phyloP scores from a whole-genome alignment of 2,888 invertebrate genomes.

The Amiota mariae region DNA sequence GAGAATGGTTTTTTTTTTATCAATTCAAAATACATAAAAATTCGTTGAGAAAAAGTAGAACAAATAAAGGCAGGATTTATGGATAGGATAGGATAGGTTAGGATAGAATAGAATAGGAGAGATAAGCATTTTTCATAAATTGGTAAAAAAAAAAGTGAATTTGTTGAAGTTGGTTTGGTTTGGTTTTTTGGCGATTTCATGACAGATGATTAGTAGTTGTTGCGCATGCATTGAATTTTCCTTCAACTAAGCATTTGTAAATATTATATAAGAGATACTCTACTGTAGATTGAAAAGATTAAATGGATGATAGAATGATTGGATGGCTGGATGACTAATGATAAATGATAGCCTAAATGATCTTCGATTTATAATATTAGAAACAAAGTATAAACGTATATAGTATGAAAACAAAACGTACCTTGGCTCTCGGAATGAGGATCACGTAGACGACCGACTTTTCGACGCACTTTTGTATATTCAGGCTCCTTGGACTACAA shows the following conservation, averaged over 20 bases:
- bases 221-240: no score
- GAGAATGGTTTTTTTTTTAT: constrained; percentile 49
- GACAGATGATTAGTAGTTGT: no score
- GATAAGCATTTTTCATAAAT: constrained; percentile 31
- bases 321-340: no score
- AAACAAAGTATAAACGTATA: not conserved
- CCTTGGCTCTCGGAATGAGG: constrained; percentile 90
- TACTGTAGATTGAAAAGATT: no score
- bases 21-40: constrained; percentile 39
- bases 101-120: not conserved
- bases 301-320: no score
- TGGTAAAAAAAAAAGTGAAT: not conserved
- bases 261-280: no score
- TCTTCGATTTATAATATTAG: no score
- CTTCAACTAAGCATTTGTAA: no score
- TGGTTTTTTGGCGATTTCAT: no score
- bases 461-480: constrained; percentile 88
- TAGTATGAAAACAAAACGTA: constrained; percentile 65
- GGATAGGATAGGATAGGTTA: constrained; percentile 20
- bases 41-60: constrained; percentile 34
- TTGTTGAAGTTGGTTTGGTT: no score
- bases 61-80: constrained; percentile 14
- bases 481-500: constrained; percentile 81
- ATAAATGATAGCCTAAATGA: no score
- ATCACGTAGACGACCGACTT: constrained; percentile 84